These are phyloP conservation scores for Meliscaeva auricollis DNA, from an alignment of 2,888 invertebrate genomes.

Conservation along the genomic window DNA sequence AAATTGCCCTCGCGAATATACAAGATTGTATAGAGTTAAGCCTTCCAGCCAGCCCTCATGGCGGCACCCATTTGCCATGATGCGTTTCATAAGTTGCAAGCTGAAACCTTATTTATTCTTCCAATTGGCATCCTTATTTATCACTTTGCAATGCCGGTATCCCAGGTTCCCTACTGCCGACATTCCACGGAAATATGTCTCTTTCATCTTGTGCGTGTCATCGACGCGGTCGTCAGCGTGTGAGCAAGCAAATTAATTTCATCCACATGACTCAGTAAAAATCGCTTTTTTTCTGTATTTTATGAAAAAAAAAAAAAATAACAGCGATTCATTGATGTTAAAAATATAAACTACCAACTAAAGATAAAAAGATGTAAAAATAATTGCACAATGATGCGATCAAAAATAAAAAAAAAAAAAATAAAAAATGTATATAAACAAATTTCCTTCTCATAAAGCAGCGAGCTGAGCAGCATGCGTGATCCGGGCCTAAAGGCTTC, in stretches of 20 bases:
- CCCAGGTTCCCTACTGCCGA: not conserved
- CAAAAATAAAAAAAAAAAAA: too few relatives aligned
- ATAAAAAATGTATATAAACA: not conserved
- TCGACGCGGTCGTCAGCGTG: slow-evolving; percentile 16
- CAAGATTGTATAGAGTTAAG: slow-evolving; percentile 45
- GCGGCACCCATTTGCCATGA: slow-evolving; percentile 20
- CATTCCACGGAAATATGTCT: slow-evolving; percentile 45
- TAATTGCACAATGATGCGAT: slow-evolving; percentile 63
- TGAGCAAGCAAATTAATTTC: slow-evolving; percentile 68
- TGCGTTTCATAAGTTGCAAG: slow-evolving; percentile 64
- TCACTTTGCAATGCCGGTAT: slow-evolving; percentile 41
- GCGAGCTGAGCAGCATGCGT: slow-evolving; percentile 13
- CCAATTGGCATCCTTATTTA: slow-evolving; percentile 73
- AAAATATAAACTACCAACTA: slow-evolving; percentile 28
- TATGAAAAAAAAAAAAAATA: too few relatives aligned
- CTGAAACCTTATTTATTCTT: slow-evolving; percentile 67
- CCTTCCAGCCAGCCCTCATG: slow-evolving; percentile 37
- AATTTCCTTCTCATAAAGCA: slow-evolving; percentile 26
- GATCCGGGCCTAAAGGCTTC: slow-evolving; percentile 12
- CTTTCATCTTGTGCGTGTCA: slow-evolving; percentile 53
- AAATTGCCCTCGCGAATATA: slow-evolving; percentile 38
- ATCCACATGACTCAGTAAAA: slow-evolving; percentile 56
- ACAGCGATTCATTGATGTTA: slow-evolving; percentile 46
- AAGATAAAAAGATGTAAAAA: slow-evolving; percentile 56
- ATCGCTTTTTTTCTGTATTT: not conserved